Percentiles rank a stretch among this genome's conserved stretches.
Conservation (phyloP, 2,797 vertebrate genomes). For the Gallinago nigripennis region DNA sequence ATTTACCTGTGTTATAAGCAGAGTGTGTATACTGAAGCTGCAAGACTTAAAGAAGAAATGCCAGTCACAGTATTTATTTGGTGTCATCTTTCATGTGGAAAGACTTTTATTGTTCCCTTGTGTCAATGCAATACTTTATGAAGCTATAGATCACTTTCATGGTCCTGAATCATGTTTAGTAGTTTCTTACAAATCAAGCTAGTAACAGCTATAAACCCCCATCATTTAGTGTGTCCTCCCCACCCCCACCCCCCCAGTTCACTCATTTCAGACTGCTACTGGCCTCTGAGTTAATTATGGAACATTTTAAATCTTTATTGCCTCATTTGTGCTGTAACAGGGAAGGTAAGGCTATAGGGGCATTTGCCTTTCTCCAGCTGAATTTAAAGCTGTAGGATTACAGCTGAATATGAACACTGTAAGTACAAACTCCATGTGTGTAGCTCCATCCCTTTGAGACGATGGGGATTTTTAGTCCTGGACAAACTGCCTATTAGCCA, state of each 20-base stretch:
- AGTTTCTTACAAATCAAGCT: constrained; percentile 43
- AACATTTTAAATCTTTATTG: background rate
- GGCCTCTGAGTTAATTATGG: constrained; percentile 17
- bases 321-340: background rate
- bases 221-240: background rate
- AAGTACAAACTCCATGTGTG: background rate
- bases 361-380: background rate
- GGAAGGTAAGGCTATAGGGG: background rate
- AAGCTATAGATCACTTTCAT: constrained; percentile 56
- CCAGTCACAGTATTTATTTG: background rate
- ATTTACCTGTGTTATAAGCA: background rate
- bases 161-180: constrained; percentile 15
- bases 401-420: background rate
- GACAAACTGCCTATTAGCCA: background rate
- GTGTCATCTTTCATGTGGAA: constrained; percentile 43
- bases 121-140: constrained; percentile 22
- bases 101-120: constrained; percentile 36
- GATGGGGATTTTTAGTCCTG: background rate
- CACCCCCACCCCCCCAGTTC: background rate
- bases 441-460: background rate
- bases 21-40: background rate
- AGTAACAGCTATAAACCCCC: background rate
- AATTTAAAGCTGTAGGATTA: background rate
- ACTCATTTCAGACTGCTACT: background rate
- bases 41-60: background rate